A percentile compares a stretch with the other conserved stretches of the same genome.
These are phyloP conservation scores for Ennomos fuscantarius DNA, from an alignment of 2,888 invertebrate genomes.

Conservation along the genomic window DNA sequence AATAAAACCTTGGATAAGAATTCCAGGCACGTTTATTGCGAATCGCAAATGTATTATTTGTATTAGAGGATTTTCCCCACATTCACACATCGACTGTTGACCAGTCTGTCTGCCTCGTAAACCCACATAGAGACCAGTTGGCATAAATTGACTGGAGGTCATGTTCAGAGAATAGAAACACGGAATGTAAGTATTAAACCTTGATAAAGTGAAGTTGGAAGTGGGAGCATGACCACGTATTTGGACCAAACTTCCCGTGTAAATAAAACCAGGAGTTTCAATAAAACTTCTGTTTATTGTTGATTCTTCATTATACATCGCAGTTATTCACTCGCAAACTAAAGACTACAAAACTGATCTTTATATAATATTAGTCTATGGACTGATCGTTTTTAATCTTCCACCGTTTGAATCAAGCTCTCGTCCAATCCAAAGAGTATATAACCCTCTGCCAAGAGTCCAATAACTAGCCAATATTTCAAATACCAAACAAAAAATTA, in stretches of 20 bases:
- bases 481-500: no score
- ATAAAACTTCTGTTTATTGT: no score
- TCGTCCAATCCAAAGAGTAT: no score
- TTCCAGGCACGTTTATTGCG: not conserved
- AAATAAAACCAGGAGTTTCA: not conserved
- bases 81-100: constrained; percentile 18
- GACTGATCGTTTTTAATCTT: no score
- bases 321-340: no score
- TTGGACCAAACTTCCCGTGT: constrained; percentile 17
- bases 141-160: constrained; percentile 29
- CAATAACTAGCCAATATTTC: no score
- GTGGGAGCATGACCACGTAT: constrained; percentile 18
- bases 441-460: no score
- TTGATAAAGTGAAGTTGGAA: constrained; percentile 12
- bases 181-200: constrained; percentile 27
- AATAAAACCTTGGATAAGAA: no score
- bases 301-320: no score
- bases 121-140: constrained; percentile 28
- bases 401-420: no score
- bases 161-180: constrained; percentile 27
- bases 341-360: no score
- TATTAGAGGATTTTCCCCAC: constrained; percentile 9
- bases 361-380: no score
- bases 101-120: constrained; percentile 23
- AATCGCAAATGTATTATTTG: constrained; percentile 2